phyloP scores from a whole-genome alignment of 2,113 vertebrate genomes.

The Oryzias woworae region DNA sequence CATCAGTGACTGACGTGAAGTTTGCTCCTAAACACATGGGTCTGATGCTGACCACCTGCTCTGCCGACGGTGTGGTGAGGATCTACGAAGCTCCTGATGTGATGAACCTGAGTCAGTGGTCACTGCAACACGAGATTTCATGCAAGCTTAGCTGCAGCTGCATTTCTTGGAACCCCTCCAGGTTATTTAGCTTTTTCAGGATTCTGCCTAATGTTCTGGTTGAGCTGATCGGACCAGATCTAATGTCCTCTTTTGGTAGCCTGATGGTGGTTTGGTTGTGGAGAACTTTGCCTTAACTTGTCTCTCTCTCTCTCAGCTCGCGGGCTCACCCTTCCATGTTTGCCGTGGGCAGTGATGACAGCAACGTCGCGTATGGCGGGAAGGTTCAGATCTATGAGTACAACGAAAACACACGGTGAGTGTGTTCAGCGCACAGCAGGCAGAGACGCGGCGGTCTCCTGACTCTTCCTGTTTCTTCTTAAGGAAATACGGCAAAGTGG shows the following conservation, averaged over 20 bases:
- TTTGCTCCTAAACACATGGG: slow-evolving; percentile 99
- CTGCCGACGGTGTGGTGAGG: slow-evolving; percentile 93
- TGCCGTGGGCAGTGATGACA: slow-evolving; percentile 96
- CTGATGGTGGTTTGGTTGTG: too few relatives aligned
- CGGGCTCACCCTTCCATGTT: slow-evolving; percentile 95
- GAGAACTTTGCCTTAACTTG: neutral
- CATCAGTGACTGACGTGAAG: slow-evolving; percentile 97
- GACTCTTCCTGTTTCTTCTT: neutral
- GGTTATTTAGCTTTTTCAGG: slow-evolving; percentile 68
- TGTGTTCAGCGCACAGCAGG: neutral
- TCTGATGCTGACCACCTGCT: slow-evolving; percentile 95
- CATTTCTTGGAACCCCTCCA: slow-evolving; percentile 98
- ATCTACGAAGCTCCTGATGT: slow-evolving; percentile 97
- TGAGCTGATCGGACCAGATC: too few relatives aligned
- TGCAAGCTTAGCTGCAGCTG: slow-evolving; percentile 98
- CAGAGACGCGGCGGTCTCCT: neutral
- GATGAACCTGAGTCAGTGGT: slow-evolving; percentile 99
- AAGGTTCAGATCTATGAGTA: slow-evolving; percentile 99
- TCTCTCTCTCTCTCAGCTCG: slow-evolving; percentile 74
- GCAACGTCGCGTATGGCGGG: slow-evolving; percentile 86
- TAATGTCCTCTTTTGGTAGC: too few relatives aligned
- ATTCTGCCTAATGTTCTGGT: too few relatives aligned
- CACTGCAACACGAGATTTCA: slow-evolving; percentile 95
- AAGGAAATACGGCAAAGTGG: slow-evolving; percentile 96
- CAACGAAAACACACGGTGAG: slow-evolving; percentile 95